These are phyloP conservation scores for Gryon sp. DNA, from an alignment of 1,140 invertebrate species.

Conservation along the genomic window DNA sequence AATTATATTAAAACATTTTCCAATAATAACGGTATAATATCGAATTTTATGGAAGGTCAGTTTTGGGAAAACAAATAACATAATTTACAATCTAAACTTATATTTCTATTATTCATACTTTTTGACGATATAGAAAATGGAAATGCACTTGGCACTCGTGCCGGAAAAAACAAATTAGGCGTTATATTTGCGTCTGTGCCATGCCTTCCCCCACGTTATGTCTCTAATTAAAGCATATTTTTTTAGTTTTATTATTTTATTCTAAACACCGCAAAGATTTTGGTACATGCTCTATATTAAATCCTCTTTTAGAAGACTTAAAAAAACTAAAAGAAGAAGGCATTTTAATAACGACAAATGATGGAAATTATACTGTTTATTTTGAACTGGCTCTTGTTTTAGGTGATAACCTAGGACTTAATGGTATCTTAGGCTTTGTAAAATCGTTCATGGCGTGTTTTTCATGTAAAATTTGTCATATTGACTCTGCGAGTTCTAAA, in stretches of 20 bases:
- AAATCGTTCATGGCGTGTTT: constrained; percentile 1
- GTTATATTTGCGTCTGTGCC: constrained; percentile 4
- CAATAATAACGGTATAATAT: no score
- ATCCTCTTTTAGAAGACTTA: constrained; percentile 1
- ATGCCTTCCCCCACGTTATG: constrained; percentile 4
- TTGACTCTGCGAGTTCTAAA: background rate
- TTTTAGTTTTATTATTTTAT: constrained; percentile 15
- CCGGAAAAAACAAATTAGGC: no score
- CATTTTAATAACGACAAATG: constrained; percentile 2
- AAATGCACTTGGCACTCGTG: no score
- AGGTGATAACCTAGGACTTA: constrained; percentile 16
- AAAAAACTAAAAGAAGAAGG: background rate
- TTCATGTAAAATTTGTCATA: constrained; percentile 9
- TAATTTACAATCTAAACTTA: no score
- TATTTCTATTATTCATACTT: no score
- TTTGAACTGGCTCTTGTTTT: constrained; percentile 11
- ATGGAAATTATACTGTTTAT: constrained; percentile 11
- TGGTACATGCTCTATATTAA: constrained; percentile 16
- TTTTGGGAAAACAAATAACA: no score
- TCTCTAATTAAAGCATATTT: constrained; percentile 16
- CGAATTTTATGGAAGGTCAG: no score
- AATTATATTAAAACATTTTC: no score
- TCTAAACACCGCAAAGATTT: constrained; percentile 9
- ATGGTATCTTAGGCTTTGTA: constrained; percentile 10
- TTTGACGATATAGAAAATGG: no score